A percentile compares a stretch with the other conserved stretches of the same genome.
Conservation (phyloP, 2,797 vertebrate species). For the Hydrophis major region DNA sequence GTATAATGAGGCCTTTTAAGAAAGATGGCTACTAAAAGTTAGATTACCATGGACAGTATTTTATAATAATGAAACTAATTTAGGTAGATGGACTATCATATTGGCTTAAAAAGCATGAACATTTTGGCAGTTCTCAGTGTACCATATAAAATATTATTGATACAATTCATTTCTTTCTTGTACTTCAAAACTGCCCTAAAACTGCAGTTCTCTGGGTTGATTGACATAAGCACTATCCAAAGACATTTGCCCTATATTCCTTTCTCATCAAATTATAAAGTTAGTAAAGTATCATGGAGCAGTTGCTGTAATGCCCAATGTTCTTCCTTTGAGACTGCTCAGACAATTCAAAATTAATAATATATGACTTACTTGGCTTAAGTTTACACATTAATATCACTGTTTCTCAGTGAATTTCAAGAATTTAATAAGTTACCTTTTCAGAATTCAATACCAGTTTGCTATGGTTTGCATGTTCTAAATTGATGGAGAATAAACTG, state of each 20-base stretch:
- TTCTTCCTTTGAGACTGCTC: not conserved
- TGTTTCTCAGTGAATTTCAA: not conserved
- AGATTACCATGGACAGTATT: not conserved
- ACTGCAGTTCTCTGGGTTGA: not conserved
- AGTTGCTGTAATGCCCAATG: not conserved
- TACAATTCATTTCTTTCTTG: not conserved
- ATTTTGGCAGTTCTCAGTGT: not conserved
- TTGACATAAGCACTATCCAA: not conserved
- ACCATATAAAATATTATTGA: not conserved
- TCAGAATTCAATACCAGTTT: not conserved
- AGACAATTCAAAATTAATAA: not conserved
- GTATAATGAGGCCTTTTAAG: not conserved
- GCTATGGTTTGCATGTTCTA: not conserved
- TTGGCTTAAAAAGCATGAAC: not conserved
- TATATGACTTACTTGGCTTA: not conserved
- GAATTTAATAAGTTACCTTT: not conserved
- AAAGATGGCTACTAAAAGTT: not conserved
- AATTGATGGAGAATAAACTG: not conserved
- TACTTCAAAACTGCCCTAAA: not conserved
- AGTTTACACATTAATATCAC: not conserved
- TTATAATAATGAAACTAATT: not conserved
- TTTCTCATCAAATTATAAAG: not conserved
- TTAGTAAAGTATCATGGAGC: not conserved
- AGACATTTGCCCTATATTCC: not conserved
- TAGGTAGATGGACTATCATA: not conserved